Evolutionary conservation across 2,797 vertebrate species (phyloP), one percentile per base, ranked within the genome.

Genomic region (Pterois miles): DNA sequence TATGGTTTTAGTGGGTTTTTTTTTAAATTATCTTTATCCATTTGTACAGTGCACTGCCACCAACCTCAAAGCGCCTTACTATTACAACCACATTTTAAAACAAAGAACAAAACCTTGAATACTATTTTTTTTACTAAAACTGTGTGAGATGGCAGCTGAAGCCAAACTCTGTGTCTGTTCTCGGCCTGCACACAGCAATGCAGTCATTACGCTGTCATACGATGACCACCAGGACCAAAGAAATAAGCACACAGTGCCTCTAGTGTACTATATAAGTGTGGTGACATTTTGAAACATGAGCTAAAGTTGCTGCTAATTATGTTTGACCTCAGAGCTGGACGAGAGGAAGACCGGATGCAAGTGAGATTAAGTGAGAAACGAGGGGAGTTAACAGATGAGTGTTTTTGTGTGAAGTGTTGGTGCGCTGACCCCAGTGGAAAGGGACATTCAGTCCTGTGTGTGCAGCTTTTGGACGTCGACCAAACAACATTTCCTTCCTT

Each of bases 401-500:
- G 69, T n/a, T 36, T 50, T 31, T 60, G 54, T 83, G 76, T 80
- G 80, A 88, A 91, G 88, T 80, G 87, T 74, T 48, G 13, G 62
- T 22, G 71, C 76, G 62, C 57, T 88, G 91, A 92, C 91, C 88
- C 87, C 84, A 88, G 67, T 31, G 43, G 75, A 84, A 88, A 34
- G 76, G 90, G 84, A 92, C 91, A 90, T 90, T 90, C 79, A 92
- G 90, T 93, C n/a, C 86, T 88, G 10, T 76, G 76, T 79, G 72
- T 34, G 31, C 59, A 54, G 76, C 57, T 74, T 70, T 86, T 89
- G 88, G 87, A 85, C 60, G 13, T 66, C 65, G 71, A 84, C 84
- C 85, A 91, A 82, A 73, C 69, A 70, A 43, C 4, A 31, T 83
- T 92, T 93, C 91, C 90, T 93, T 91, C 90, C 91, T 90, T 88